Evolutionary conservation across 2,797 vertebrate species (phyloP).

Genomic region (Brachyrhaphis roseni): DNA sequence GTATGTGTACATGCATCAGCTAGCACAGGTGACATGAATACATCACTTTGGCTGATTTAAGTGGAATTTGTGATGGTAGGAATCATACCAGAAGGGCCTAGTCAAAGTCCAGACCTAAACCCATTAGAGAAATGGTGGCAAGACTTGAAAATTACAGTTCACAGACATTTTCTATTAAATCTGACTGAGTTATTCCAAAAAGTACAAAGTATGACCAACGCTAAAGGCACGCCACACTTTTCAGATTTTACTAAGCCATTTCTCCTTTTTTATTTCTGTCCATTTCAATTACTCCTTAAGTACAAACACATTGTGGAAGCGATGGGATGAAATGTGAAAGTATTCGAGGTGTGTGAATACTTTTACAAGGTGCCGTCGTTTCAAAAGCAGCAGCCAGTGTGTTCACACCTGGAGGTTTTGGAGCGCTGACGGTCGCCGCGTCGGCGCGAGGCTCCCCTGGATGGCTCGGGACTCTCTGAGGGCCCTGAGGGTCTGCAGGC

Average conservation of each 20-base stretch:
- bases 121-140: not conserved
- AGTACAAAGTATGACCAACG: not conserved
- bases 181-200: not conserved
- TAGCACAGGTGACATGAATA: not conserved
- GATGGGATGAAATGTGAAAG: not conserved
- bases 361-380: not conserved
- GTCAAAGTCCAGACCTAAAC: not conserved
- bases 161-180: not conserved
- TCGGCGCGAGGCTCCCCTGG: slow-evolving; percentile 7
- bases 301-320: not conserved
- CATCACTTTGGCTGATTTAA: not conserved
- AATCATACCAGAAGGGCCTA: not conserved
- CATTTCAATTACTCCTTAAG: not conserved
- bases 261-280: not conserved
- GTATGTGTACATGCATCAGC: not conserved
- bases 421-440: not conserved
- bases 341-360: not conserved
- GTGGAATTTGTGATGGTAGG: not conserved
- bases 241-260: not conserved
- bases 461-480: slow-evolving; percentile 31
- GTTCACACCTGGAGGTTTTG: slow-evolving; percentile 48
- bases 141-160: not conserved
- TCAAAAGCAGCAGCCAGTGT: not conserved
- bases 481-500: slow-evolving; percentile 21
- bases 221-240: not conserved